These are phyloP conservation scores for Mormyrus proboscirostris DNA, from an alignment of 2,797 vertebrate species.

Conservation along the genomic window DNA sequence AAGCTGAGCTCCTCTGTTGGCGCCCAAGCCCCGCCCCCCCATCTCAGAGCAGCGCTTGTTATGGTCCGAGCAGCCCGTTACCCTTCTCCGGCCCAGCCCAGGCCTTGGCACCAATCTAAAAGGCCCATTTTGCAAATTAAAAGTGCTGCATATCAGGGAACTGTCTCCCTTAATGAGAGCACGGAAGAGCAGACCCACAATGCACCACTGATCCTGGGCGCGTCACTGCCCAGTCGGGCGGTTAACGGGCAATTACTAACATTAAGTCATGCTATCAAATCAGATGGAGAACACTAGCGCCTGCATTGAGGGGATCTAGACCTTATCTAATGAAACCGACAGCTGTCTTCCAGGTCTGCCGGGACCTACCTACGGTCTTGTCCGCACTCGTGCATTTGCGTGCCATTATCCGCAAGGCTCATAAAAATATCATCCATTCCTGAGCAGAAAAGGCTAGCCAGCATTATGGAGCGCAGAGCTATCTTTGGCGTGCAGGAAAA, in stretches of 20 bases:
- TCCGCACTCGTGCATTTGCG: not conserved
- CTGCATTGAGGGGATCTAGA: not conserved
- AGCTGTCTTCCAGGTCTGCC: not conserved
- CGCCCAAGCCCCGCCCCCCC: too few species aligned
- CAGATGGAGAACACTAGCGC: not conserved
- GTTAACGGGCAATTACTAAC: not conserved
- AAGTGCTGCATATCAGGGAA: not conserved
- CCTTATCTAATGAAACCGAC: not conserved
- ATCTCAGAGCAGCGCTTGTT: not conserved
- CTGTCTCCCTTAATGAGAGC: not conserved
- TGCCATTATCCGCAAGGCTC: not conserved
- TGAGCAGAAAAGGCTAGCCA: not conserved
- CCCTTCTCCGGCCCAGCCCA: not conserved
- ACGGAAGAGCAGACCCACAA: not conserved
- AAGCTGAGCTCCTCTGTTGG: not conserved
- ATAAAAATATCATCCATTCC: not conserved
- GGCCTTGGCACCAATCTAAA: slow-evolving; percentile 19
- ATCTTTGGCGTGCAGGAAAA: not conserved
- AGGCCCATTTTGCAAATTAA: slow-evolving; percentile 20
- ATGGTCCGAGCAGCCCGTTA: not conserved
- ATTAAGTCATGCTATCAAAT: slow-evolving; percentile 2
- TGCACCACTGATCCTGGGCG: not conserved
- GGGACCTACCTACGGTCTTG: too few species aligned
- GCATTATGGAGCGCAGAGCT: not conserved
- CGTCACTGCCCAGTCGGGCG: not conserved